Conservation (phyloP, 2,797 vertebrate species). For the Aplochiton taeniatus region DNA sequence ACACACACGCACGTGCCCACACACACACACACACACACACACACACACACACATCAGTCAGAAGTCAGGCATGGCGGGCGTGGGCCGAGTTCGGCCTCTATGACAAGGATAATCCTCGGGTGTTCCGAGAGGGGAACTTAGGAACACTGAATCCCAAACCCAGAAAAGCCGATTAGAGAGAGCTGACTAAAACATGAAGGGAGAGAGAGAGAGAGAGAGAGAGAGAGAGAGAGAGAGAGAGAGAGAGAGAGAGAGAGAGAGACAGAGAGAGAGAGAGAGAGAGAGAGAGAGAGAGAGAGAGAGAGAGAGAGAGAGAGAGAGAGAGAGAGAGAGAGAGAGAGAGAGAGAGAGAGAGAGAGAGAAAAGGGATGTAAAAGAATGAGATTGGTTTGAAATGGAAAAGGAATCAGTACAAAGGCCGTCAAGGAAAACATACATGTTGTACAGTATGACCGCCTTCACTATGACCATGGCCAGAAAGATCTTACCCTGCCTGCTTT, state of each 20-base stretch:
- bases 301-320: constrained; percentile 8
- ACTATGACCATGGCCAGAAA: too few species aligned
- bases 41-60: background rate
- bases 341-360: background rate
- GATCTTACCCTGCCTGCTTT: too few species aligned
- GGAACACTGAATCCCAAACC: constrained; percentile 1
- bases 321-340: background rate
- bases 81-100: background rate
- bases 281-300: constrained; percentile 5
- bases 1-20: constrained; percentile 1
- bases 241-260: background rate
- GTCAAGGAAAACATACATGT: too few species aligned
- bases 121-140: background rate
- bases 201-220: background rate
- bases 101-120: background rate
- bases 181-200: constrained; percentile 7
- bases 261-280: constrained; percentile 12
- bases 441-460: too few species aligned
- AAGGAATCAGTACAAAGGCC: too few species aligned
- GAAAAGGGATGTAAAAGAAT: background rate
- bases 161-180: constrained; percentile 4
- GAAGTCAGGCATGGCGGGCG: background rate
- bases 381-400: too few species aligned
- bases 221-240: background rate
- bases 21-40: constrained; percentile 5